phyloP scores from a whole-genome alignment of 2,888 invertebrate genomes.

The Hydriomena furcata region DNA sequence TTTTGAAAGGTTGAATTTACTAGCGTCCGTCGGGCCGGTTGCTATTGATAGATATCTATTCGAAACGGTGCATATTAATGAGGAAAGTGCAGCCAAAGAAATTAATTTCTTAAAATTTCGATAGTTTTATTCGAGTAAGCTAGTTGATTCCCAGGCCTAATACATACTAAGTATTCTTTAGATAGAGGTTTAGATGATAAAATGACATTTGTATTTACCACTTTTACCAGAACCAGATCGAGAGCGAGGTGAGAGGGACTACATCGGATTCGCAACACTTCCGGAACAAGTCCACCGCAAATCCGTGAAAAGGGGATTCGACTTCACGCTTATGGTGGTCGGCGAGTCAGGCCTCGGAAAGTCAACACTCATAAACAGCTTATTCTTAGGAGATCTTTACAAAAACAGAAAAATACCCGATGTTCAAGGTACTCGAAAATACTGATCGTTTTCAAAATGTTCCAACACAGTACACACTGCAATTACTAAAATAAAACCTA shows the following conservation, averaged over 20 bases:
- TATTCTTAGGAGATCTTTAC: conserved; percentile 96
- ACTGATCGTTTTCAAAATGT: not conserved
- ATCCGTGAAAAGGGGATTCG: conserved; percentile 97
- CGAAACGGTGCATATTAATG: conserved; percentile 16
- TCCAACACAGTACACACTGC: too few relatives aligned
- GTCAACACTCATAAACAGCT: conserved; percentile 96
- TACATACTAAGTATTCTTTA: not conserved
- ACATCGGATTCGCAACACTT: conserved; percentile 97
- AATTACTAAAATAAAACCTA: not conserved
- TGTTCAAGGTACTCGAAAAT: conserved; percentile 86
- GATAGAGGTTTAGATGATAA: not conserved
- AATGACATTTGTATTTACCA: conserved; percentile 18
- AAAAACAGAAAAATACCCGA: conserved; percentile 90
- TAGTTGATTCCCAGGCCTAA: not conserved
- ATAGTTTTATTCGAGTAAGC: not conserved
- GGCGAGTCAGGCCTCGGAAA: conserved; percentile 97
- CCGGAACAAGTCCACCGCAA: conserved; percentile 98
- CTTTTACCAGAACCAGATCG: too few relatives aligned
- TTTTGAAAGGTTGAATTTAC: conserved; percentile 28
- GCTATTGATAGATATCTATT: conserved; percentile 19
- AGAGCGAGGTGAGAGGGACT: conserved; percentile 87
- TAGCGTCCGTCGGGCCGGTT: conserved; percentile 9
- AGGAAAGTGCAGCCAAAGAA: conserved; percentile 6
- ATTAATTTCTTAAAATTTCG: conserved; percentile 3
- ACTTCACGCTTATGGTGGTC: conserved; percentile 98